Evolutionary conservation across 2,888 invertebrate genomes (phyloP), one percentile per base, ranked within the genome.

Genomic region (Rapana venosa): DNA sequence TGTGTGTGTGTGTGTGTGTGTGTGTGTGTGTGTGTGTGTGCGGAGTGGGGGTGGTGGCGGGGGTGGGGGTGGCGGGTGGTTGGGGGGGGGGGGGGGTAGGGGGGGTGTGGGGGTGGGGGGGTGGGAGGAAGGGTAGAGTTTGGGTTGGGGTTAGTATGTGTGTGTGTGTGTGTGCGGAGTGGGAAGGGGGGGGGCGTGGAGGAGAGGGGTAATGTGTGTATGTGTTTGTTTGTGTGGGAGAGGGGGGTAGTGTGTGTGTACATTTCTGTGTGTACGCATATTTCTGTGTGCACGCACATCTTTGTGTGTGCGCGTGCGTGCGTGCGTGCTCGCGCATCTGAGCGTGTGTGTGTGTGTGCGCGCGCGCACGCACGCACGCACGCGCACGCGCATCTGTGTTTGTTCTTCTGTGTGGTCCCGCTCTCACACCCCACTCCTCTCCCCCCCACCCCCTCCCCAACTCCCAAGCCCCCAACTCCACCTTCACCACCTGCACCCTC

Each of bases 251-350:
- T n/a, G 74, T 74, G 74, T n/a, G 74, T 74, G 74, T 74, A n/a
- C 15, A 13, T 26, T 4, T 61, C 6, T 61, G 77, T 77, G 77
- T 77, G 77, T 77, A 61, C 2, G 15, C 15, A 13, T 22, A 1
- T 15, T 22, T 26, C 22, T 74, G 74, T 26, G 74, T 61, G 61
- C 13, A n/a, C 2, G 74, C n/a, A n/a, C 2, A 13, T 61, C 6
- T 61, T n/a, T 77, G 77, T 77, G 77, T 77, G 77, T n/a, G 77
- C n/a, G 77, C 15, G 77, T 77, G 77, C 11, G n/a, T n/a, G 22
- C 26, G 30, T 74, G 74, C n/a, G 74, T 30, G 74, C 22, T 5
- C 11, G 66, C 66, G 66, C 66, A 26, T 66, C 20, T 66, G 66
- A 6, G 26, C 13, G 66, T 66, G 13, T 66, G 66, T 66, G 66